phyloP scores from a whole-genome alignment of 2,797 vertebrate species.

The Epinephelus awoara region DNA sequence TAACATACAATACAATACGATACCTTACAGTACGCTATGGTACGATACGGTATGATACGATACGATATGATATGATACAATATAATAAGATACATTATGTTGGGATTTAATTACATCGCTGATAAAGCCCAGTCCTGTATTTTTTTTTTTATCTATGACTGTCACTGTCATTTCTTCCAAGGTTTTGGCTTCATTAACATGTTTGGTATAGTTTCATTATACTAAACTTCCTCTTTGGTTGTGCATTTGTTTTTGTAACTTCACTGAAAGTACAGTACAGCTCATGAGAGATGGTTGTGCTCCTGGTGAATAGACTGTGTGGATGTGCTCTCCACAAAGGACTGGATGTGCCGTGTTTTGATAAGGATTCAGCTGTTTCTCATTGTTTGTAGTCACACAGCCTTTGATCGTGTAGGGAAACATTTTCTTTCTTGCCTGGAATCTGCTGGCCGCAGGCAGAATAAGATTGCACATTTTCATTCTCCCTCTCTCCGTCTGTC shows the following conservation, averaged over 20 bases:
- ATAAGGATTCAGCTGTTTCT: constrained; percentile 63
- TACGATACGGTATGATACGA: too few species aligned
- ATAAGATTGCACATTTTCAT: constrained; percentile 47
- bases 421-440: constrained; percentile 56
- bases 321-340: constrained; percentile 36
- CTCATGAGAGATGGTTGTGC: neutral
- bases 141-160: neutral
- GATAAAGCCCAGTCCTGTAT: neutral
- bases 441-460: constrained; percentile 56
- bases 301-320: neutral
- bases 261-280: neutral
- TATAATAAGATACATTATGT: too few species aligned
- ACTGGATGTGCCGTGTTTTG: constrained; percentile 54
- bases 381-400: constrained; percentile 54
- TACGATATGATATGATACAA: too few species aligned
- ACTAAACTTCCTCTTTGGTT: neutral
- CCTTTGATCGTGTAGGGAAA: constrained; percentile 67
- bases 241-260: neutral
- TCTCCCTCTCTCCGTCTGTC: constrained; percentile 18
- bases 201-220: neutral
- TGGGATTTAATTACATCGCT: neutral
- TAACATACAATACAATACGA: too few species aligned
- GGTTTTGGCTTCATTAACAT: neutral
- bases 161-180: neutral
- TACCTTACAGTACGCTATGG: too few species aligned